Conservation (phyloP, 23 tunicate genomes). For the Clavelina lepadiformis region DNA sequence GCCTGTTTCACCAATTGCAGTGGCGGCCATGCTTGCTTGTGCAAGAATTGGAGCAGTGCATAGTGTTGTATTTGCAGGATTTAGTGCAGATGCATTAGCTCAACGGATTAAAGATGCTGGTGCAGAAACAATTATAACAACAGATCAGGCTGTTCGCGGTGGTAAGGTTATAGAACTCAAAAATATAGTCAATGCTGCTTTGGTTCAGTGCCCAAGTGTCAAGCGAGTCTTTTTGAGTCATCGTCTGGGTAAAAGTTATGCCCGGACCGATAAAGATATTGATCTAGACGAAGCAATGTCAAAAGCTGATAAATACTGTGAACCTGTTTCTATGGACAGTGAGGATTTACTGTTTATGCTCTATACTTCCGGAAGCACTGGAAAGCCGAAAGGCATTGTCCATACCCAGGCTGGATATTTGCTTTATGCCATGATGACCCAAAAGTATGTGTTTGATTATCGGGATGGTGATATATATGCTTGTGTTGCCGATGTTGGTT, state of each 20-base stretch:
- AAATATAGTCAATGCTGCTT: conserved; percentile 80
- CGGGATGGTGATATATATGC: conserved; percentile 80
- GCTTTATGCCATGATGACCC: conserved; percentile 79
- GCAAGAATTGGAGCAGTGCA: conserved; percentile 96
- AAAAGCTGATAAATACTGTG: conserved; percentile 22
- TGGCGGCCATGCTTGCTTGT: conserved; percentile 93
- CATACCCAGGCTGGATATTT: conserved; percentile 95
- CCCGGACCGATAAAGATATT: conserved; percentile 42
- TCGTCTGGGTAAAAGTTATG: conserved; percentile 54
- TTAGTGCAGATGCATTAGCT: conserved; percentile 90
- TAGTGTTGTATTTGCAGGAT: conserved; percentile 97
- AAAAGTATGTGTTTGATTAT: conserved; percentile 78
- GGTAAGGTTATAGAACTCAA: conserved; percentile 92
- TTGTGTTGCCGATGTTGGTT: conserved; percentile 99
- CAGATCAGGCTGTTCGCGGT: conserved; percentile 83
- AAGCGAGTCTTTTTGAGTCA: conserved; percentile 73
- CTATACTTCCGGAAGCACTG: conserved; percentile 99
- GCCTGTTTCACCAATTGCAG: conserved; percentile 95
- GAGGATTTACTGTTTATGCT: conserved; percentile 86
- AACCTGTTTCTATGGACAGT: conserved; percentile 80
- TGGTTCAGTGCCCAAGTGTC: conserved; percentile 63
- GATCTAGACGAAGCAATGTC: conserved; percentile 71
- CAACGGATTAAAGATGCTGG: conserved; percentile 87
- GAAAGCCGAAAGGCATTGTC: conserved; percentile 98
- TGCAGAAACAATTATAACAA: conserved; percentile 68